Evolutionary conservation across 2,888 invertebrate species (phyloP), one percentile per base, ranked within the genome.

Genomic region (Xanthorhoe spadicearia): DNA sequence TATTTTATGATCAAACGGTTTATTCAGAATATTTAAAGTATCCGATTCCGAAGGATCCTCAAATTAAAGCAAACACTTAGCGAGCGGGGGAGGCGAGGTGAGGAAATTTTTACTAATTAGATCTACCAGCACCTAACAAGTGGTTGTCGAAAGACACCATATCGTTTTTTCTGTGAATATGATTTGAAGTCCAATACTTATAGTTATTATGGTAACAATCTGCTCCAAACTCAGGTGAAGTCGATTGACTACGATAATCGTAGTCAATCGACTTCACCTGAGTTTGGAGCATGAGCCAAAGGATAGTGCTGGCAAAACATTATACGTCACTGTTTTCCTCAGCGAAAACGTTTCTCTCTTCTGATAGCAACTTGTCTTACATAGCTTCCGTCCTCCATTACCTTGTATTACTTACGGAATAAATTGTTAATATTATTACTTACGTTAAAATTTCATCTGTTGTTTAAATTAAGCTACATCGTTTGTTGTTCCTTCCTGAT

Each of bases 51-150:
- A 62, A 59, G 61, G 64, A 61, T 71, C 69, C 62, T 66, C 51
- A 69, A 75, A 71, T 71, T 71, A 74, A 72, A 71, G 70, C 71
- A 76, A 70, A 69, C 74, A 74, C 73, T 75, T 72, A 71, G 69
- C 70, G 65, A 58, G 63, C 32, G 6, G 62, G 56, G 59, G 69
- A 68, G 70, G 66, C 68, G 67, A 46, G 64, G 64, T 65, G 46
- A 56, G 66, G 50, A 70, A 64, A 64, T 70, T 70, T 72, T 68
- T 63, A 62, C 72, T 75, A 76, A 78, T 77, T 78, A 75, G 69
- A 76, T 74, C 66, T 72, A 68, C 64, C 64, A 66, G 65, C 48
- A 8, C 19, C 15, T 56, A 56, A 65, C 54, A 65, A 32, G 35
- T 46, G 38, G 38, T 10, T 13, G 38, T 38, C 38, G 38, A 38